Percentiles rank a stretch among this genome's conserved stretches.
Conservation (phyloP, 1,140 invertebrate genomes). For the Megalonaias nervosa region DNA sequence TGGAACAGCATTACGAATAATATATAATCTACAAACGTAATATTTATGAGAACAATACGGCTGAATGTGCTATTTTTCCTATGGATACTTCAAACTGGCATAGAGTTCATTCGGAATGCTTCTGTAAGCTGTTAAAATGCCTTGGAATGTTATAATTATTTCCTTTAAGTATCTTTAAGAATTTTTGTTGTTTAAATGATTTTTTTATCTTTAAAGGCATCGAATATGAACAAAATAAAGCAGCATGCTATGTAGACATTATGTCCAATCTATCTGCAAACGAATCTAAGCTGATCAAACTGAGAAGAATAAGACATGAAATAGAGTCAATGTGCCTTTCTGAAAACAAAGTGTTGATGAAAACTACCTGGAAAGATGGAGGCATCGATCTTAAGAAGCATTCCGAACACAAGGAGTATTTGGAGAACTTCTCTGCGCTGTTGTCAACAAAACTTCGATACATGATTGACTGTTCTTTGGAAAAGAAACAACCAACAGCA, state of each 20-base stretch:
- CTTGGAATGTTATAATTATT: too few relatives aligned
- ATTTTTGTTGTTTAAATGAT: neutral
- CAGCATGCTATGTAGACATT: neutral
- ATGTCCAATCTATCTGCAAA: neutral
- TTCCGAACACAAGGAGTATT: conserved; percentile 23
- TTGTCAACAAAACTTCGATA: conserved; percentile 14
- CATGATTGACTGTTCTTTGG: conserved; percentile 2
- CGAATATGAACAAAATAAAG: neutral
- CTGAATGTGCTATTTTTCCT: too few relatives aligned
- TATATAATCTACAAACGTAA: too few relatives aligned
- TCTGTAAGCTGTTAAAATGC: too few relatives aligned
- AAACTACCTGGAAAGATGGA: conserved; percentile 6
- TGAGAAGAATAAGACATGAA: conserved; percentile 1
- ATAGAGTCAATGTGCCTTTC: neutral
- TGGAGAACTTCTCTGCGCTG: conserved; percentile 34
- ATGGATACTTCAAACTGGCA: too few relatives aligned
- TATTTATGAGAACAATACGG: too few relatives aligned
- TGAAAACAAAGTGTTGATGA: conserved; percentile 11
- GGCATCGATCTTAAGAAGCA: conserved; percentile 4
- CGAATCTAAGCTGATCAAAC: neutral
- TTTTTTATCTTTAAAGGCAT: neutral
- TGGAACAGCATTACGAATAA: too few relatives aligned
- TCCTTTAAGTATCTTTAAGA: too few relatives aligned
- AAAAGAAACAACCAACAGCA: conserved; percentile 1
- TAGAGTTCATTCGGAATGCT: too few relatives aligned